Conservation (phyloP, 2,113 vertebrate genomes). For the Protomyctophum bolini region DNA sequence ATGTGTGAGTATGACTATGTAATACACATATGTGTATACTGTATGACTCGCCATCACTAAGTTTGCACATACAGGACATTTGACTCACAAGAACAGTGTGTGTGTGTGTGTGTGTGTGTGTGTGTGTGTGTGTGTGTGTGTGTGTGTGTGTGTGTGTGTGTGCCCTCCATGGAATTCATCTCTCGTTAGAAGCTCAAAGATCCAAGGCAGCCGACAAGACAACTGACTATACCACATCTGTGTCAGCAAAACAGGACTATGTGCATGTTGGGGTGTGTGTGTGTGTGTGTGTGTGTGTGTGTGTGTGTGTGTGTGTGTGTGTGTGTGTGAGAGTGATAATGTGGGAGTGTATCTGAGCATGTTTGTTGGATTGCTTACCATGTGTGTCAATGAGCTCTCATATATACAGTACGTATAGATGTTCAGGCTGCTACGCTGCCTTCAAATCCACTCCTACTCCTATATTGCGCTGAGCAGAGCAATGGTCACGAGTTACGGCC, state of each 20-base stretch:
- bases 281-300: neutral
- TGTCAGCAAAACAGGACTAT: conserved; percentile 44
- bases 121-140: conserved; percentile 25
- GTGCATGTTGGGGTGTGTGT: neutral
- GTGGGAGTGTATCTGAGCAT: neutral
- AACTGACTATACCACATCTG: conserved; percentile 59
- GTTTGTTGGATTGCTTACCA: neutral
- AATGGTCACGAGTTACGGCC: too few relatives aligned
- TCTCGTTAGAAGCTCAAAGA: conserved; percentile 39
- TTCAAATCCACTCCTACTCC: too few relatives aligned
- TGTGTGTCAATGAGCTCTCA: neutral
- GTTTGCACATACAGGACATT: too few relatives aligned
- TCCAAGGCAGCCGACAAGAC: conserved; percentile 47
- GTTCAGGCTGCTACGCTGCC: too few relatives aligned
- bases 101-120: conserved; percentile 5
- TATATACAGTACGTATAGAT: too few relatives aligned
- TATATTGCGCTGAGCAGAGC: too few relatives aligned
- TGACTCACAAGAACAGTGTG: neutral
- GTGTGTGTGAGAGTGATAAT: neutral
- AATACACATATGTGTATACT: neutral
- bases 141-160: neutral
- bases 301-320: conserved; percentile 9
- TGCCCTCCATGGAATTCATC: conserved; percentile 45
- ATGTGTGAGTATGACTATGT: conserved; percentile 1
- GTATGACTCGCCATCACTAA: too few relatives aligned